Base-by-base conservation (phyloP, 1,140 invertebrate species). In the Drosophila malerkotliana region DNA sequence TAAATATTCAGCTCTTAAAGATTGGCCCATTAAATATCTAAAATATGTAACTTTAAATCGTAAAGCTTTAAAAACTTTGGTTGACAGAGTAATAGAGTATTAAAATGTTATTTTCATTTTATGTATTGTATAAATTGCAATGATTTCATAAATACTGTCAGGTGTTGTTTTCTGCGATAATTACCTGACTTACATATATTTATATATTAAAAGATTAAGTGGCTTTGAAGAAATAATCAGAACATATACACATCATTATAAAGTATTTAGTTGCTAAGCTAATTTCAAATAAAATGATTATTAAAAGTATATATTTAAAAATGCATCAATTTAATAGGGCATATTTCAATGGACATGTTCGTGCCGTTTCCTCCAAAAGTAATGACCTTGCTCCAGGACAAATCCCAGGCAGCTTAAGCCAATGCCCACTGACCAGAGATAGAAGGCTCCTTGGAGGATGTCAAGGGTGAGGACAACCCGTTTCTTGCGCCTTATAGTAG, bases 401-500 rank as follows among this genome's bases (percentile, higher is more conserved):
- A 90, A 90, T 5, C 72, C 79, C 0, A 80, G 0, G 0, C 59
- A 34, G 57, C 85, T 90, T 0, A 83, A 1, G 1, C 45, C 24
- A 39, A 87, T 76, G 0, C 88, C 88, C 49, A 80, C 53, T 0
- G 64, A 37, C 88, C 85, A 90, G 0, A 90, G 49, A 54, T 78
- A 90, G 14, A 90, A 90, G 12, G 88, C 73, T 0, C 88, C 88
- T 24, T 90, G 88, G 1, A 90, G 24, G 12, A 87, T 87, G 6
- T 78, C 73, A 57, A 90, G 18, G 28, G 67, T 90, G 4, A 90
- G 53, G 1, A 83, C 88, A 4, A 90, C 85, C 1, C 55, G 66
- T 15, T 90, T 88, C 7, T 78, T 67, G 3, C 53, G 62, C 2
- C 62, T 39, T 1, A 48, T 39, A 2, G 14, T 34, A 7, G 69